Base-by-base conservation (phyloP, 2,888 invertebrate genomes). In the Himalopsyche kuldschensis region DNA sequence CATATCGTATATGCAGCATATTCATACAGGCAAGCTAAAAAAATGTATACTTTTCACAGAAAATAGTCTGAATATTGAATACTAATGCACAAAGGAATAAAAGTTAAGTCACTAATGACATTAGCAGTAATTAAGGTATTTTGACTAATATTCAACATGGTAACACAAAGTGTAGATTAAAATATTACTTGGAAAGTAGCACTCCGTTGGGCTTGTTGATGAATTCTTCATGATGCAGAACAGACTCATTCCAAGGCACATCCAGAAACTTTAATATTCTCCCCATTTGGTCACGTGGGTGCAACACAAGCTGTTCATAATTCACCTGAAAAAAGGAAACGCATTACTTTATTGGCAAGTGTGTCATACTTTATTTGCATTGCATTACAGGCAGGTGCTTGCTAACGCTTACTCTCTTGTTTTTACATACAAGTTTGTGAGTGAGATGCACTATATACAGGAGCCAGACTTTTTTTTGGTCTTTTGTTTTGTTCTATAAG, bases 241-340 rank as follows among this genome's bases (percentile, higher is more conserved):
- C 98, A 77, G 97, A 95, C 87, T 97, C 97, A 91, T 97, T 95
- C 99, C 99, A 99, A 48, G 97, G 97, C 87, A 99, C 93, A 87
- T 96, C 96, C 86, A 99, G 93, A 91, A 98, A 99, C 87, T 92
- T 92, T 35, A 98, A 93, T 88, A 99, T 97, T 89, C 95, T 94
- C 87, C 94, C 94, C 96, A 99, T 95, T 94, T 97, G 97, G 87
- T 94, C 93, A 86, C 94, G 94, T 10, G 99, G 99, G 91, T 98
- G 97, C 87, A 99, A 93, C 87, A 99, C 99, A 88, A 99, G 93
- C 91, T 98, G 97, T 91, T 99, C 99, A 91, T 99, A 99, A 89
- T 97, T 97, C 84, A 99, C 97, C 88, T 95, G 92, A 88, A 93
- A 88, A 87, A 92, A 93, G n/a, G n/a, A n/a, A n/a, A n/a, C n/a